Evolutionary conservation across 2,888 invertebrate species (phyloP), one percentile per base, ranked within the genome.

Genomic region (Andrena haemorrhoa): DNA sequence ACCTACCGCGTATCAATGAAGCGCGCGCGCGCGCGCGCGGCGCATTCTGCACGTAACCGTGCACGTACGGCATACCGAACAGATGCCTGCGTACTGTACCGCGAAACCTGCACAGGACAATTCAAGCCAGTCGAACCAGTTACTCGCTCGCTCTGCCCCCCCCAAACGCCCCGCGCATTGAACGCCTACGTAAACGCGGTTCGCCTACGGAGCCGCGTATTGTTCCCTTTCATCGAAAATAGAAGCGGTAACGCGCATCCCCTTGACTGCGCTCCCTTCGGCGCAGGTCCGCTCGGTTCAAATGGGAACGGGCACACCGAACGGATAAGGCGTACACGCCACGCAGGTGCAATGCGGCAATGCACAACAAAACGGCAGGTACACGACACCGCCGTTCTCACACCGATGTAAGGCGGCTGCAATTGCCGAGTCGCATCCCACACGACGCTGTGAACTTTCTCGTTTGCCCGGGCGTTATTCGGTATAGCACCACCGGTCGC

Each of bases 261-360:
- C 65, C 56, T 58, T 29, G 53, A 35, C 23, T 41, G 64, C 26
- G 47, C 26, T 61, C 33, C 47, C 47, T 51, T 72, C 72, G n/a
- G 61, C 53, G 61, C 33, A 71, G 2, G 51, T 41, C 7, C 2
- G 53, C 29, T 29, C 20, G 41, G 60, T 47, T 73, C 58, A 74
- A 80, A 78, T 73, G 75, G 71, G 65, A 78, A 71, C 41, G 58
- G 56, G 61, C 47, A 66, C 75, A 53, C 64, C 63, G 82, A 49
- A 56, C 72, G 75, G 47, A 65, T 82, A 79, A 83, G 60, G 72
- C 64, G 64, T 61, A 74, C 23, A 23, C 51, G 23, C 35, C 56
- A 35, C 77, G 77, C 77, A 84, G 83, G 83, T 83, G 84, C 74
- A 80, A 68, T 58, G 79, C 79, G 31, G 68, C 74, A 76, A 79